Evolutionary conservation across 2,797 vertebrate species (phyloP), one percentile per base, ranked within the genome.

Genomic region (Cossypha niveicapilla): DNA sequence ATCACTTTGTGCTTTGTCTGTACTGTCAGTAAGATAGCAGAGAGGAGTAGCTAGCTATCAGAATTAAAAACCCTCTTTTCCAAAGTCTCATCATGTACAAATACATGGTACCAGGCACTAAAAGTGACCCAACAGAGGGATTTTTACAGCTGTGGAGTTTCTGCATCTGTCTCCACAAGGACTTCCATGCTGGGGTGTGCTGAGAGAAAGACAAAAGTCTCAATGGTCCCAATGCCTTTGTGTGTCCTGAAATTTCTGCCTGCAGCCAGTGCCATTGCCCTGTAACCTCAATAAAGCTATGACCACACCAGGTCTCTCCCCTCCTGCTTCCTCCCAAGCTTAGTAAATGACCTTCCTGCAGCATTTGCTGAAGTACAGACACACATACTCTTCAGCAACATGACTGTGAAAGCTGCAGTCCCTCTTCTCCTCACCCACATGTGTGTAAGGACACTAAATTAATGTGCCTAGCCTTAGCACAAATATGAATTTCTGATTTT

Each of bases 401-500:
- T 2, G 13, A 6, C 30, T 5, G 3, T 67, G 85, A 63, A 77
- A 78, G 37, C 60, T 37, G 24, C 51, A 23, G 57, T 41, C 56
- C 16, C 45, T 47, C 57, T 51, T 71, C 54, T 30, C 17, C n/a
- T 75, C 54, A 16, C 11, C 44, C 5, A 2, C 13, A 18, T 2
- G 1, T 47, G 19, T 56, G 8, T 47, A 50, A 85, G 37, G 60
- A 56, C 65, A 44, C 17, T 42, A 1, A 0, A 42, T n/a, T 63
- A n/a, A 75, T 41, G 13, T 32, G 34, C 74, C 51, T 10, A 53
- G 76, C 48, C 60, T 32, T 37, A 71, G 72, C 65, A 57, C 22
- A 13, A 37, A 73, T 66, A 82, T 57, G 13, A 63, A 92, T 82
- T 76, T 80, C 39, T 75, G 62, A 61, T 91, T 79, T 77, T 89